phyloP scores from a whole-genome alignment of 1,140 invertebrate species.

The Tigriopus japonicus region DNA sequence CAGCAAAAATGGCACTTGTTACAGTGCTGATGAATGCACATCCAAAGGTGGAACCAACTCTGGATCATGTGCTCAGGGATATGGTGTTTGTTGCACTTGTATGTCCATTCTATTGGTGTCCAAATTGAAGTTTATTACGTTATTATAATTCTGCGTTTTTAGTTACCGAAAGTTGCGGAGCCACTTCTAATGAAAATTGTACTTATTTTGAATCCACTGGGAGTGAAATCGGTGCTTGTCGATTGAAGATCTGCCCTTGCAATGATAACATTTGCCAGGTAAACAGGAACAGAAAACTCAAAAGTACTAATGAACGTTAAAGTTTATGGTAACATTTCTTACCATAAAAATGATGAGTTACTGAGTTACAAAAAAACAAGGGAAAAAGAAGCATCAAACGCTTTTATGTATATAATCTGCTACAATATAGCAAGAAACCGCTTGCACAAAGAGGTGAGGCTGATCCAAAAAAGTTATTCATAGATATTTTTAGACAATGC shows the following conservation, averaged over 20 bases:
- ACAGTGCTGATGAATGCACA: conserved; percentile 28
- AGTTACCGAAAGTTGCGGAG: neutral
- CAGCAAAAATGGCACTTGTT: conserved; percentile 36
- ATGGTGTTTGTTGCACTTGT: conserved; percentile 23
- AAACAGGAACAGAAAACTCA: no score
- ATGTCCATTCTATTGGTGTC: conserved; percentile 1
- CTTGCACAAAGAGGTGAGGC: no score
- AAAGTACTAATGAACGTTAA: no score
- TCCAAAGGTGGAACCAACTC: conserved; percentile 19
- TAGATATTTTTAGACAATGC: no score
- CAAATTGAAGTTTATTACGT: no score
- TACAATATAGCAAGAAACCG: no score
- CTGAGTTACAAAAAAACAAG: no score
- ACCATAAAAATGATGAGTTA: no score
- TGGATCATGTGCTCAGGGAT: conserved; percentile 21
- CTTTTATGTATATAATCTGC: no score
- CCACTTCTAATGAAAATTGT: conserved; percentile 1
- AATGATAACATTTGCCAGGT: conserved; percentile 10
- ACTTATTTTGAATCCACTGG: neutral
- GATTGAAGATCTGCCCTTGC: conserved; percentile 5
- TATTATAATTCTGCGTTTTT: neutral
- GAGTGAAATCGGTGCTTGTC: neutral
- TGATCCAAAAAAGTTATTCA: no score
- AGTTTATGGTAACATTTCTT: no score
- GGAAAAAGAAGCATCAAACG: no score